Evolutionary conservation across 2,113 vertebrate species (phyloP), one percentile per base, ranked within the genome.

Genomic region (Meleagris gallopavo): DNA sequence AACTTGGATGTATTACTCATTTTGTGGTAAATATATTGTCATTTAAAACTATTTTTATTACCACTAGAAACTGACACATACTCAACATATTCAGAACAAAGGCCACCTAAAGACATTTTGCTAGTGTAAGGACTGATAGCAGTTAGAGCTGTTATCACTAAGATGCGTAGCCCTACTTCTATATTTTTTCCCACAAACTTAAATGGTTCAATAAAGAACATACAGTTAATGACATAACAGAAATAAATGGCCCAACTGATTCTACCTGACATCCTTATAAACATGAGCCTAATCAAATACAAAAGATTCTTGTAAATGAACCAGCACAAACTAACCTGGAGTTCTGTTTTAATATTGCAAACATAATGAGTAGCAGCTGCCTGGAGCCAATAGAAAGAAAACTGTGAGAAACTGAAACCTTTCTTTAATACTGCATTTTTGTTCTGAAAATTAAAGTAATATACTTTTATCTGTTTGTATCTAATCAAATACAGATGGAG

Each of bases 281-380:
- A 95, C 95, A 81, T 95, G 90, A 90, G 83, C 97, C 89, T 97
- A 97, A 98, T 97, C 77, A 98, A 98, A 97, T 96, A 96, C 93
- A 97, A 93, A 96, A 97, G 75, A 95, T 82, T 90, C 82, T 94
- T 83, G 93, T 93, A 96, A 95, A 97, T 93, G 89, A 97, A 94
- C 27, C 57, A 97, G 58, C 70, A 90, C 85, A 96, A 96, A 74
- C 87, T 97, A 98, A 97, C 83, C 87, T 95, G 76, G 13, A n/a
- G 62, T 61, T 93, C 96, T 97, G 88, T 96, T 98, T 97, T 95
- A 96, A 96, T 95, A 95, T 95, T 94, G 88, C 82, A 88, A 90
- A 89, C 84, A 67, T 98, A 97, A 98, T 97, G 88, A 97, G 96
- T 97, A 97, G 79, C 97, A 98, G 96, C 90, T 97, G 60, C 45